Evolutionary conservation across 2,888 invertebrate species (phyloP).

Genomic region (Drosophila histrio): DNA sequence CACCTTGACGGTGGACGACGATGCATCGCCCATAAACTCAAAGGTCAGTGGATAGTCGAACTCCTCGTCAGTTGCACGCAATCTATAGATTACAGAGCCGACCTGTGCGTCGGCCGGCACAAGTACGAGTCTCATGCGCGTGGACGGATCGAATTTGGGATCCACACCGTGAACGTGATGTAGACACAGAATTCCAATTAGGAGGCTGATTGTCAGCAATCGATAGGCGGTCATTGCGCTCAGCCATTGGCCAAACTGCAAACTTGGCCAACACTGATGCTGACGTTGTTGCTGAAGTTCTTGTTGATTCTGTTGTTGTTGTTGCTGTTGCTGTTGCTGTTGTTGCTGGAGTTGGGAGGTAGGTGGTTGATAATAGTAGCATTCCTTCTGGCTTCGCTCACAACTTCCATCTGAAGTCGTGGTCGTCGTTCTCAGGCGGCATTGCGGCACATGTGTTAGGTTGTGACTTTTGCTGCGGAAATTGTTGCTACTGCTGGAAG

Average conservation of each 20-base stretch:
- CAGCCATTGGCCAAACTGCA: slow-evolving; percentile 62
- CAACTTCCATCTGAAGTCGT: slow-evolving; percentile 41
- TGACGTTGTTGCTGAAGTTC: slow-evolving; percentile 24
- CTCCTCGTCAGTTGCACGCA: slow-evolving; percentile 94
- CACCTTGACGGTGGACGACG: slow-evolving; percentile 90
- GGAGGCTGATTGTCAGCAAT: slow-evolving; percentile 82
- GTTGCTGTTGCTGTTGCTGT: slow-evolving; percentile 29
- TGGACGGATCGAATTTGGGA: slow-evolving; percentile 93
- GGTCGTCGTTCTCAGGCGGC: slow-evolving; percentile 64
- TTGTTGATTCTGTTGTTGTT: slow-evolving; percentile 36
- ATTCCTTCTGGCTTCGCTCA: slow-evolving; percentile 62
- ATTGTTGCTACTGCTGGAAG: slow-evolving; percentile 79
- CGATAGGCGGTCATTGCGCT: slow-evolving; percentile 81
- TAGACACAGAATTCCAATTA: slow-evolving; percentile 82
- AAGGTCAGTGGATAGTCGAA: slow-evolving; percentile 94
- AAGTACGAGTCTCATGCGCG: slow-evolving; percentile 92
- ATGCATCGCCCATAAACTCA: slow-evolving; percentile 90
- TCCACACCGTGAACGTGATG: slow-evolving; percentile 85
- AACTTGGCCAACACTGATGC: slow-evolving; percentile 51
- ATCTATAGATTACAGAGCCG: slow-evolving; percentile 93
- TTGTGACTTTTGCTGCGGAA: slow-evolving; percentile 63
- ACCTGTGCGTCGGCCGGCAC: slow-evolving; percentile 93
- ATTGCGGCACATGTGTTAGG: slow-evolving; percentile 67
- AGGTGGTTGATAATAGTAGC: slow-evolving; percentile 72
- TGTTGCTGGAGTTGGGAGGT: slow-evolving; percentile 56